Evolutionary conservation across 1,140 invertebrate species (phyloP).

Genomic region (Marisa cornuarietis): DNA sequence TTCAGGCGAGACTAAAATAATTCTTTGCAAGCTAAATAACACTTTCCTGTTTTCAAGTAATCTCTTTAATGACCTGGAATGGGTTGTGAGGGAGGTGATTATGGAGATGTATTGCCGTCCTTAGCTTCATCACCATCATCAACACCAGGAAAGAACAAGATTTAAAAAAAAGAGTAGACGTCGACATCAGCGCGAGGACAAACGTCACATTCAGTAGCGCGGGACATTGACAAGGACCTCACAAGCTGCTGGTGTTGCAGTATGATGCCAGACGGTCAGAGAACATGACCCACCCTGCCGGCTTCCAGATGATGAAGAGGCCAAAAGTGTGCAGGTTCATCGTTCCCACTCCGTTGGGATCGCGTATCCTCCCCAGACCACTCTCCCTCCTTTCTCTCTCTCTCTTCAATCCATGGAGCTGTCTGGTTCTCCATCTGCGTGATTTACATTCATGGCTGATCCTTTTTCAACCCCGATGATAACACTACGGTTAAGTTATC

Average conservation of each 20-base stretch:
- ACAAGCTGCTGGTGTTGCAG: neutral
- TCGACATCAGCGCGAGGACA: neutral
- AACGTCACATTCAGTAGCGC: neutral
- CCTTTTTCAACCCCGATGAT: too few relatives aligned
- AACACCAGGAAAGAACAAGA: neutral
- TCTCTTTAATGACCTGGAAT: too few relatives aligned
- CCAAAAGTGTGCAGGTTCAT: neutral
- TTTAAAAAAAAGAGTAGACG: neutral
- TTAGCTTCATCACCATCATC: neutral
- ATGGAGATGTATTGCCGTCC: neutral
- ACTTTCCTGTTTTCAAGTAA: neutral
- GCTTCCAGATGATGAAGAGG: neutral
- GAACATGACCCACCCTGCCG: neutral
- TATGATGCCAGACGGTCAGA: neutral
- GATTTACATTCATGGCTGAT: too few relatives aligned
- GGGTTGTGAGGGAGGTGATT: too few relatives aligned
- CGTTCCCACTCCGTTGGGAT: neutral
- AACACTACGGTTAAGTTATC: neutral
- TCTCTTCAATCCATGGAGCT: neutral
- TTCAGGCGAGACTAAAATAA: neutral
- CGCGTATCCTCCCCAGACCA: neutral
- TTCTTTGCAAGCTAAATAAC: neutral
- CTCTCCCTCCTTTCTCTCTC: neutral
- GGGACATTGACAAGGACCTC: neutral
- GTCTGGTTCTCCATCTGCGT: too few relatives aligned